Evolutionary conservation across 2,113 vertebrate genomes (phyloP).

Genomic region (Semnornis frantzii): DNA sequence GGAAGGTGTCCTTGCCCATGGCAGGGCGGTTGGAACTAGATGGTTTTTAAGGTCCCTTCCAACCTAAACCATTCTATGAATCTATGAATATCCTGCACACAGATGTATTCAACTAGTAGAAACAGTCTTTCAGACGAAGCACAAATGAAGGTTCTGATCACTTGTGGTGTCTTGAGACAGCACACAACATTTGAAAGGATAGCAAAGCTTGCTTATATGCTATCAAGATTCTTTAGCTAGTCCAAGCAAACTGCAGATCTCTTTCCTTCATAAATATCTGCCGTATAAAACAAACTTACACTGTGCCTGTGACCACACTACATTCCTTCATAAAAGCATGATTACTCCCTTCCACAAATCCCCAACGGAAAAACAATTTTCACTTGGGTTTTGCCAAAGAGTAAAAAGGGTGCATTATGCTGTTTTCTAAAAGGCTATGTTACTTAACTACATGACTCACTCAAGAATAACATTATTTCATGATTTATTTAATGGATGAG

Average conservation of each 20-base stretch:
- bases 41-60: too few species aligned
- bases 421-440: not conserved
- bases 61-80: not conserved
- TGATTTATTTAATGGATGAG: not conserved
- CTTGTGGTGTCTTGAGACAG: not conserved
- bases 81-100: not conserved
- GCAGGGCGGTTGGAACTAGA: too few species aligned
- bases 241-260: not conserved
- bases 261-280: not conserved
- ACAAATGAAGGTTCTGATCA: not conserved
- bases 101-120: not conserved
- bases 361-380: not conserved
- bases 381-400: not conserved
- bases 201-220: not conserved
- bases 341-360: not conserved
- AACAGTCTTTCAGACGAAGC: not conserved
- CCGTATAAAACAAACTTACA: not conserved
- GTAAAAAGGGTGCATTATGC: not conserved
- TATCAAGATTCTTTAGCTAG: not conserved
- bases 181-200: not conserved
- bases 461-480: not conserved
- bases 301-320: not conserved
- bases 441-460: not conserved
- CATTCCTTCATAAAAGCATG: not conserved
- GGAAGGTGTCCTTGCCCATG: too few species aligned